Percentiles rank a stretch among this genome's conserved stretches.
Conservation (phyloP, 2,888 invertebrate genomes). For the Chrysomela aeneicollis region DNA sequence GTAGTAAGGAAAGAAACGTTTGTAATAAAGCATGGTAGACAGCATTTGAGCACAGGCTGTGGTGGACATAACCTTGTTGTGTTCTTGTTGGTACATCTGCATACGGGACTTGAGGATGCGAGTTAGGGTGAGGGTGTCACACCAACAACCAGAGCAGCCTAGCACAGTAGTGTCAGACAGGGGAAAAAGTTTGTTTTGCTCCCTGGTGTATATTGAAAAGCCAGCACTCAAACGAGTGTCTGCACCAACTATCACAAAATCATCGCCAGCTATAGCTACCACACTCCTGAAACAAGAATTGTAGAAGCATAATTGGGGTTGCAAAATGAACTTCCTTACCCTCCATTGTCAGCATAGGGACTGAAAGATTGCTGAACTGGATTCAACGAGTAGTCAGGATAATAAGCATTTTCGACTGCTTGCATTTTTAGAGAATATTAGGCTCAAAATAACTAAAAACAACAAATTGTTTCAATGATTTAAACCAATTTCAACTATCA, state of each 20-base stretch:
- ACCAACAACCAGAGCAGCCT: constrained; percentile 98
- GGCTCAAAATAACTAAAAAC: background rate
- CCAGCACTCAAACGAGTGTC: constrained; percentile 94
- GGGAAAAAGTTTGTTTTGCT: constrained; percentile 86
- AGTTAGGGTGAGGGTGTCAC: constrained; percentile 92
- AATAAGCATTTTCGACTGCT: constrained; percentile 42
- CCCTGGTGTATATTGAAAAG: constrained; percentile 87
- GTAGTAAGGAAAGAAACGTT: constrained; percentile 98
- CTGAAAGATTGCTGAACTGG: constrained; percentile 65
- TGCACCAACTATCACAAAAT: constrained; percentile 93
- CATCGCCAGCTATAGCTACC: constrained; percentile 94
- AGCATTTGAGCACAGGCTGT: constrained; percentile 95
- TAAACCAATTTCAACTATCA: background rate
- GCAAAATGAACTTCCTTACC: constrained; percentile 63
- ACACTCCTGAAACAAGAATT: constrained; percentile 74
- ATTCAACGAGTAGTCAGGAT: constrained; percentile 54
- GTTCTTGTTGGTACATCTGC: constrained; percentile 95
- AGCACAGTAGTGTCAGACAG: constrained; percentile 85
- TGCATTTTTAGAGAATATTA: constrained; percentile 9
- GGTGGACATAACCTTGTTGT: constrained; percentile 91
- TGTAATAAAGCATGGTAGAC: constrained; percentile 93
- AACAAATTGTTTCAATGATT: background rate
- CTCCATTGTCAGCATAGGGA: constrained; percentile 82
- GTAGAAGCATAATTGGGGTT: background rate
- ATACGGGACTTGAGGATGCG: constrained; percentile 83